Evolutionary conservation across 2,113 vertebrate genomes (phyloP).

Genomic region (Tychaedon coryphoeus): DNA sequence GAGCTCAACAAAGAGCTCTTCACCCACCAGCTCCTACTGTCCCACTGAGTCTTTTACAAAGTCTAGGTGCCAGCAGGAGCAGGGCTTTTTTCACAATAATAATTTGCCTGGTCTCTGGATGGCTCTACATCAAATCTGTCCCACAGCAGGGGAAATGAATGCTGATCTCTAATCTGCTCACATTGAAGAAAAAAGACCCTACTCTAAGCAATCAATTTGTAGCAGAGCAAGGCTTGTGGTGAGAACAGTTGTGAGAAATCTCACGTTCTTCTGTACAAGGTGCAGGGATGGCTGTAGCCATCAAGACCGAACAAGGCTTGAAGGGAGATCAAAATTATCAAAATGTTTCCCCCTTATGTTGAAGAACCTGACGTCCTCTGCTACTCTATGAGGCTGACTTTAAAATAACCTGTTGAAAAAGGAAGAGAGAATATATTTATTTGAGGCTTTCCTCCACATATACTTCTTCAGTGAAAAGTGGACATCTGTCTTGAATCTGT

Average conservation of each 20-base stretch:
- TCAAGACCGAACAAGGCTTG: not conserved
- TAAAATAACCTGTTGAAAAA: not conserved
- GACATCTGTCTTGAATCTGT: not conserved
- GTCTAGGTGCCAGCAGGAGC: not conserved
- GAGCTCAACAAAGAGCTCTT: not conserved
- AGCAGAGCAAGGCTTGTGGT: not conserved
- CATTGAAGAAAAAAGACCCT: not conserved
- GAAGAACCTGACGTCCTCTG: not conserved
- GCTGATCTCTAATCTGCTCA: not conserved
- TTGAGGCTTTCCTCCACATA: not conserved
- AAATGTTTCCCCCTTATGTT: not conserved
- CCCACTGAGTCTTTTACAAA: not conserved
- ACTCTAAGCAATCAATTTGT: not conserved
- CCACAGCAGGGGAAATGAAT: not conserved
- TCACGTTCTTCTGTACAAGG: not conserved
- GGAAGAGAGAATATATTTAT: not conserved
- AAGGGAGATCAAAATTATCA: not conserved
- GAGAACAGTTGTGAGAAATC: not conserved
- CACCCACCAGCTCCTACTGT: not conserved
- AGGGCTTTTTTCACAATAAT: not conserved
- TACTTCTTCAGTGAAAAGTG: not conserved
- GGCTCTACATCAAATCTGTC: not conserved
- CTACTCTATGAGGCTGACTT: not conserved
- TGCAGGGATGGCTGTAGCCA: not conserved
- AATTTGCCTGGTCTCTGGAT: not conserved